phyloP scores from a whole-genome alignment of 2,113 vertebrate species.

The Mirza zaza region DNA sequence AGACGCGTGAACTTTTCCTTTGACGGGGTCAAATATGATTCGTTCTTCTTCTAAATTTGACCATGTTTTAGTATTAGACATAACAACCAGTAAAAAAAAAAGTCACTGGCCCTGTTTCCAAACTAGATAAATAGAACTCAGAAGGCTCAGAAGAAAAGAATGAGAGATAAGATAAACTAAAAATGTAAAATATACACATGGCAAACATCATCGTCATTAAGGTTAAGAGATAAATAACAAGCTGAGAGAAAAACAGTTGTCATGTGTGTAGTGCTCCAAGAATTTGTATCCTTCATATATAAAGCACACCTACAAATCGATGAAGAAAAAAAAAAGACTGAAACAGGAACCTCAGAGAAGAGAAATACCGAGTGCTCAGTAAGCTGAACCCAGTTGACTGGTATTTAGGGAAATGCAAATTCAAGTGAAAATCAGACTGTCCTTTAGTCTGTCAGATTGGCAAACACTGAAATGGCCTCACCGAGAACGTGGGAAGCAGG shows the following conservation, averaged over 20 bases:
- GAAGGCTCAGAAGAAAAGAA: slow-evolving; percentile 20
- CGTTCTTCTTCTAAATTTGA: neutral
- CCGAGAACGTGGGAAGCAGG: neutral
- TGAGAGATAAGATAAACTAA: slow-evolving; percentile 22
- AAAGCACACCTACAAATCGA: neutral
- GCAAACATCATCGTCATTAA: neutral
- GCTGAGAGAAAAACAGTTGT: neutral
- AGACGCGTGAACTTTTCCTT: neutral
- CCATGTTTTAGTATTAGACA: neutral
- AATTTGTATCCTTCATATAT: neutral
- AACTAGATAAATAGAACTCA: slow-evolving; percentile 24
- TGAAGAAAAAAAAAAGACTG: neutral
- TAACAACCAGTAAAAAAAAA: neutral
- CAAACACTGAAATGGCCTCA: neutral
- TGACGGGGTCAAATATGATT: neutral
- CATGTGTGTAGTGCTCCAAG: too few relatives aligned
- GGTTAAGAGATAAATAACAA: neutral
- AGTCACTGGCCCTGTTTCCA: neutral
- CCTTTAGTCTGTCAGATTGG: neutral
- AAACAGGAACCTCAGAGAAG: neutral
- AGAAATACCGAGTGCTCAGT: neutral
- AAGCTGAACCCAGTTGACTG: neutral
- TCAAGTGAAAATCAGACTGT: neutral
- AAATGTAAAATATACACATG: neutral
- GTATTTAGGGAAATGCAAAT: neutral